Evolutionary conservation across 2,113 vertebrate genomes (phyloP), one percentile per base, ranked within the genome.

Genomic region (Chitala chitala): DNA sequence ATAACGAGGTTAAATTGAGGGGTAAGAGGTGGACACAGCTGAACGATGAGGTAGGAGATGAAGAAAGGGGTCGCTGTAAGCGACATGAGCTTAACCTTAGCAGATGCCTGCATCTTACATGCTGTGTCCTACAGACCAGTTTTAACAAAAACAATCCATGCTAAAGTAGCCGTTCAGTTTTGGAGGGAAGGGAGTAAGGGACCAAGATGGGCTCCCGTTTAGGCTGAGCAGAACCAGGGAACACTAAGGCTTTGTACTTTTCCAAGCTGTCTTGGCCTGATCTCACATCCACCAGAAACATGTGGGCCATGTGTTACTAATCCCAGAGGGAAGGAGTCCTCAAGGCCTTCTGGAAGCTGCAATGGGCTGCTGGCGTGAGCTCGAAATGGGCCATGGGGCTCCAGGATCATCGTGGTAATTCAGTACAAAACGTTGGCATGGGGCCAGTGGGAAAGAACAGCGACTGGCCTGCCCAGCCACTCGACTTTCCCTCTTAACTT

Each of bases 71-170:
- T 1, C n/a, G n/a, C 5, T 42, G 51, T 55, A 56, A 33, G 20
- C 70, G 56, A 63, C 46, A 51, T 24, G 58, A 51, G 83, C 77
- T 78, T 81, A 73, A 72, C 22, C 36, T 29, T 58, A 72, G 42
- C 44, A 48, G 70, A 72, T 58, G 70, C 22, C 20, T 31, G 40
- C 70, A 13, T 72, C 53, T 55, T n/a, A n/a, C n/a, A 20, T 33
- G 5, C 53, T 56, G 51, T 38, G 42, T 17, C 33, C 24, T 55
- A 17, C 36, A 40, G 69, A 56, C 50, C 51, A 3, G 22, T 24
- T 12, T 6, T 5, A 54, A 58, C 70, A 72, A 29, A 13, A 26
- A 56, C 54, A n/a, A n/a, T n/a, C n/a, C n/a, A n/a, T n/a, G n/a
- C n/a, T n/a, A n/a, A n/a, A n/a, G n/a, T n/a, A n/a, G n/a, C n/a